phyloP scores from a whole-genome alignment of 2,113 vertebrate genomes.

The Pollimyrus isidori region DNA sequence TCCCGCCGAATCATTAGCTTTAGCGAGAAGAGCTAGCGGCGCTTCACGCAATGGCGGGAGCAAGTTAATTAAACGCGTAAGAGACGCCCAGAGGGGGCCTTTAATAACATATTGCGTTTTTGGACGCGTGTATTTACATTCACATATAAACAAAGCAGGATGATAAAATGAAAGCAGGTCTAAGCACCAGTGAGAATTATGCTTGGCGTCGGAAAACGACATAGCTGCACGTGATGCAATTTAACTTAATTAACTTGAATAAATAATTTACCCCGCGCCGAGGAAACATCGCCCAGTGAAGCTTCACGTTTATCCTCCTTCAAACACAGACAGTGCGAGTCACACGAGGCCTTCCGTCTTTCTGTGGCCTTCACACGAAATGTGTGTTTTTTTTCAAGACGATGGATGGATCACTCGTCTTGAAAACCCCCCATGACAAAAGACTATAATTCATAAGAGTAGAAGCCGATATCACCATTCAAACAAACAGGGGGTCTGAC shows the following conservation, averaged over 20 bases:
- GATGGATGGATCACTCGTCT: neutral
- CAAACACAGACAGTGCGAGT: neutral
- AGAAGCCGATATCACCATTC: neutral
- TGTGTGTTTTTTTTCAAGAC: conserved; percentile 10
- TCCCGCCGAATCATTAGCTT: conserved; percentile 39
- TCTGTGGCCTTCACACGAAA: conserved; percentile 27
- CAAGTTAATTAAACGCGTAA: conserved; percentile 53
- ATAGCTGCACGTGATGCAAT: neutral
- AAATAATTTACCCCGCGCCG: neutral
- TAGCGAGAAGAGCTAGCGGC: conserved; percentile 42
- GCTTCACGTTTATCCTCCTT: neutral
- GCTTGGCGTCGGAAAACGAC: neutral
- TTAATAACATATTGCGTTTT: conserved; percentile 44
- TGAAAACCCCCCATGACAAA: conserved; percentile 11
- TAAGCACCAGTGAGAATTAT: neutral
- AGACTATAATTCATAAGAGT: conserved; percentile 20
- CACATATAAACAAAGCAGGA: conserved; percentile 41
- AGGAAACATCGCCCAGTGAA: neutral
- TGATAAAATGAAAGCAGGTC: conserved; percentile 46
- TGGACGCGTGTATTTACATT: conserved; percentile 32
- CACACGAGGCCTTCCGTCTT: conserved; percentile 24
- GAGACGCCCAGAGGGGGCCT: conserved; percentile 30
- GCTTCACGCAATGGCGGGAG: conserved; percentile 42
- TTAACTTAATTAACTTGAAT: conserved; percentile 1
- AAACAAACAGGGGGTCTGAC: neutral